Percentiles rank a stretch among this genome's conserved stretches.
phyloP scores from a whole-genome alignment of 2,888 invertebrate genomes.

The Adelphocoris suturalis region DNA sequence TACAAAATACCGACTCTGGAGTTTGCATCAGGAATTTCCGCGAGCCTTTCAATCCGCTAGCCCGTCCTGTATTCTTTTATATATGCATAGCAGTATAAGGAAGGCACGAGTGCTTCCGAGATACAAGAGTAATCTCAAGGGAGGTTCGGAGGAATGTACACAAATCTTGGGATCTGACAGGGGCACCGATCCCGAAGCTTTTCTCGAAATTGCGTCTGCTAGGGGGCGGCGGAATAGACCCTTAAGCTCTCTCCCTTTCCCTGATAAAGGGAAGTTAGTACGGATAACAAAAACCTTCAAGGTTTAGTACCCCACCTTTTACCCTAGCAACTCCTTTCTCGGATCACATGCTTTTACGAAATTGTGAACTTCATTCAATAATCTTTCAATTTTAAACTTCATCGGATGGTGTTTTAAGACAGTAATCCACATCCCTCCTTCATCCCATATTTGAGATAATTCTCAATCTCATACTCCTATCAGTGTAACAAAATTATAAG shows the following conservation, averaged over 20 bases:
- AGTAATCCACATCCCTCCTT: too few relatives aligned
- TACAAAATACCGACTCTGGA: too few relatives aligned
- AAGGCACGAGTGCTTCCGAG: background rate
- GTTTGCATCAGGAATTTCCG: background rate
- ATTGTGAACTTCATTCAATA: too few relatives aligned
- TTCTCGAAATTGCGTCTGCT: conserved; percentile 55
- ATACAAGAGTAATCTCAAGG: conserved; percentile 25
- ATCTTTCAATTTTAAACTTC: too few relatives aligned
- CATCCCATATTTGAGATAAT: too few relatives aligned
- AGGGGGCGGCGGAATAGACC: conserved; percentile 21
- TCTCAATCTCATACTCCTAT: too few relatives aligned
- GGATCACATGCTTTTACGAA: too few relatives aligned
- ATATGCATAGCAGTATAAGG: background rate
- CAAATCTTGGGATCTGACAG: conserved; percentile 59
- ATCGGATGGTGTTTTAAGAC: too few relatives aligned
- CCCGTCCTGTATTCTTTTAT: too few relatives aligned
- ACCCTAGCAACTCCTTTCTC: too few relatives aligned
- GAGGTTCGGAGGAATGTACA: conserved; percentile 57
- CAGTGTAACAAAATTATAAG: too few relatives aligned
- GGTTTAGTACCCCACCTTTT: conserved; percentile 41
- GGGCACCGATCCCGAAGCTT: conserved; percentile 51
- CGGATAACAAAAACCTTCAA: conserved; percentile 47
- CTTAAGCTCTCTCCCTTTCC: conserved; percentile 36
- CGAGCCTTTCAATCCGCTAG: background rate
- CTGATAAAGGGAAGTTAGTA: conserved; percentile 49